Conservation (phyloP, 2,888 invertebrate species). For the Caenorhabditis wallacei region DNA sequence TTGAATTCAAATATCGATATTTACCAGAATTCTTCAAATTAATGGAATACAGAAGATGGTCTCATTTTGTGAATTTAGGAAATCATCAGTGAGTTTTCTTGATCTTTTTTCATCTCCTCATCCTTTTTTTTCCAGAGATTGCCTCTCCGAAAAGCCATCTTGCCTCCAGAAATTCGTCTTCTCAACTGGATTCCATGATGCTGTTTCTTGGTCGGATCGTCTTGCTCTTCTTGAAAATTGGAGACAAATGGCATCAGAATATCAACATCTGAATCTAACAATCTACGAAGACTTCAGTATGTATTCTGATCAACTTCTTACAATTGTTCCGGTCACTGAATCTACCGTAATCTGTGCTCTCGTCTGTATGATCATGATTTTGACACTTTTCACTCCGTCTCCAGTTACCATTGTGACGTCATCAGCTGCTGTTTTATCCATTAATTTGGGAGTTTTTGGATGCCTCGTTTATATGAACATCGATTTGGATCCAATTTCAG, state of each 20-base stretch:
- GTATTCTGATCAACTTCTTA: slow-evolving; percentile 82
- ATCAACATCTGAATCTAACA: slow-evolving; percentile 81
- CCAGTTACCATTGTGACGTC: slow-evolving; percentile 80
- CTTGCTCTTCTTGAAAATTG: slow-evolving; percentile 73
- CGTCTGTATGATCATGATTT: slow-evolving; percentile 81
- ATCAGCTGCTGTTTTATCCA: slow-evolving; percentile 79
- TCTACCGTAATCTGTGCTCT: slow-evolving; percentile 82
- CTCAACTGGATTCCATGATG: slow-evolving; percentile 82
- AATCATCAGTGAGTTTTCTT: slow-evolving; percentile 75
- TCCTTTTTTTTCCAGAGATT: slow-evolving; percentile 79
- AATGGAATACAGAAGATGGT: slow-evolving; percentile 81
- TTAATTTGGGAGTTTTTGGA: slow-evolving; percentile 82
- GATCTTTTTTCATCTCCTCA: neutral
- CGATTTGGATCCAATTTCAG: slow-evolving; percentile 82
- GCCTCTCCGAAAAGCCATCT: slow-evolving; percentile 77
- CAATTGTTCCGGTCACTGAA: slow-evolving; percentile 81
- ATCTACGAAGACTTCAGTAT: slow-evolving; percentile 83
- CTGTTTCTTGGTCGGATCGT: slow-evolving; percentile 78
- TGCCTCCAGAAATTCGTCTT: slow-evolving; percentile 83
- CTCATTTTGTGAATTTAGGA: slow-evolving; percentile 81
- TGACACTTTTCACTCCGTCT: slow-evolving; percentile 82
- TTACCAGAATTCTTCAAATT: slow-evolving; percentile 81
- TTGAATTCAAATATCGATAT: slow-evolving; percentile 82
- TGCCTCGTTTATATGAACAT: slow-evolving; percentile 79
- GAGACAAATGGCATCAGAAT: slow-evolving; percentile 79